Evolutionary conservation across 2,113 vertebrate genomes (phyloP).

Genomic region (Serinus canaria): DNA sequence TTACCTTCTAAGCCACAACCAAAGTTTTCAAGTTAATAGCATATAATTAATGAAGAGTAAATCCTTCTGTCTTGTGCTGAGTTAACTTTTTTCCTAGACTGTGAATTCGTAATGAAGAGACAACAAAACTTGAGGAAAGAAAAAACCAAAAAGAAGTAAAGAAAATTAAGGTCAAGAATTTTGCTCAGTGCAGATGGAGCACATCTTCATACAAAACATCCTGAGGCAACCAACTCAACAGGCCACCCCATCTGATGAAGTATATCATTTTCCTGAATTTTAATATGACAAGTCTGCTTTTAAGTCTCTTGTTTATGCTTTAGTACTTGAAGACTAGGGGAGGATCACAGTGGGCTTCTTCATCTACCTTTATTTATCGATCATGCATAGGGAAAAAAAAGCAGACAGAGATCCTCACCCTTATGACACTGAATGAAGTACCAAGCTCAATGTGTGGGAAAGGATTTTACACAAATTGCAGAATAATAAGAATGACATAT

Average conservation of each 20-base stretch:
- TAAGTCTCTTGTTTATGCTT: neutral
- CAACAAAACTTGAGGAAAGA: neutral
- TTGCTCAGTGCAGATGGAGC: neutral
- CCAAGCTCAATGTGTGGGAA: neutral
- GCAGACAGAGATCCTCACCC: neutral
- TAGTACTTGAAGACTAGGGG: neutral
- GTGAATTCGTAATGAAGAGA: neutral
- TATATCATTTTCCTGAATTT: neutral
- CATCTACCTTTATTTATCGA: neutral
- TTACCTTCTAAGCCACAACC: neutral
- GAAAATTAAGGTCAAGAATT: neutral
- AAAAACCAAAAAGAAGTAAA: neutral
- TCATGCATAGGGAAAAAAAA: neutral
- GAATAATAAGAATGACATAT: neutral
- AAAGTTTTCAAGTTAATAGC: neutral
- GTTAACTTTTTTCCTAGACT: neutral
- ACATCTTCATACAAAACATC: neutral
- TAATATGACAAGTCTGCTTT: neutral
- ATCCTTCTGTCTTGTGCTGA: neutral
- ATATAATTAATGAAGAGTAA: neutral
- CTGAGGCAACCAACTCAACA: neutral
- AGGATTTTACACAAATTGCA: neutral
- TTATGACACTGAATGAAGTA: neutral
- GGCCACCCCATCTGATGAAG: neutral
- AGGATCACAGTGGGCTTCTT: neutral